Percentiles rank a stretch among this genome's conserved stretches.
Evolutionary conservation across 2,113 vertebrate species (phyloP).

Genomic region (Anhinga anhinga): DNA sequence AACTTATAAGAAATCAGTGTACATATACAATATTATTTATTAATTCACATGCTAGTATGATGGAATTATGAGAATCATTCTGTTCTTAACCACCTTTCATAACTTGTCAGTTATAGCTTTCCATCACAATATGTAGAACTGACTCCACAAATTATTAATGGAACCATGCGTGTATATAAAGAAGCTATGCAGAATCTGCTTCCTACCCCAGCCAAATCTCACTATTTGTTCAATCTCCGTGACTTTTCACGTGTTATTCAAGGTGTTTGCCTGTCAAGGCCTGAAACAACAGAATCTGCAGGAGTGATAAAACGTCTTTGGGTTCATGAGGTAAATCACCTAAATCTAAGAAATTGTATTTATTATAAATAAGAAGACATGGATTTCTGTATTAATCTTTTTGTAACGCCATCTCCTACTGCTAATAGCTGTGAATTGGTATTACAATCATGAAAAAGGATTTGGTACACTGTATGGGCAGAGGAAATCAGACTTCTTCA

Average conservation of each 20-base stretch:
- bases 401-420: not conserved
- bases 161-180: slow-evolving; percentile 84
- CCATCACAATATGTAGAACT: slow-evolving; percentile 76
- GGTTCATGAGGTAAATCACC: slow-evolving; percentile 87
- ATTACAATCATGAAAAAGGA: not conserved
- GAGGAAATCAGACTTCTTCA: not conserved
- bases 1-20: not conserved
- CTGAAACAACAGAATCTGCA: slow-evolving; percentile 80
- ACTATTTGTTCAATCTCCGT: slow-evolving; percentile 91
- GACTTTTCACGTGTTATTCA: slow-evolving; percentile 91
- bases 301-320: slow-evolving; percentile 85
- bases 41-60: not conserved
- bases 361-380: not conserved
- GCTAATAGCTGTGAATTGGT: not conserved
- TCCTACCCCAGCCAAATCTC: slow-evolving; percentile 89
- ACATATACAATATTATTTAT: not conserved
- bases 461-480: not conserved
- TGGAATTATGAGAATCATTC: not conserved
- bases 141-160: slow-evolving; percentile 79
- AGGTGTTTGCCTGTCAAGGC: slow-evolving; percentile 86
- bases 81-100: not conserved
- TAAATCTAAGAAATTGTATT: not conserved
- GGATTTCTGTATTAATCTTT: not conserved
- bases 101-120: slow-evolving; percentile 79
- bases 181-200: slow-evolving; percentile 88